phyloP scores from a whole-genome alignment of 2,888 invertebrate genomes.

The Hipparchia semele region DNA sequence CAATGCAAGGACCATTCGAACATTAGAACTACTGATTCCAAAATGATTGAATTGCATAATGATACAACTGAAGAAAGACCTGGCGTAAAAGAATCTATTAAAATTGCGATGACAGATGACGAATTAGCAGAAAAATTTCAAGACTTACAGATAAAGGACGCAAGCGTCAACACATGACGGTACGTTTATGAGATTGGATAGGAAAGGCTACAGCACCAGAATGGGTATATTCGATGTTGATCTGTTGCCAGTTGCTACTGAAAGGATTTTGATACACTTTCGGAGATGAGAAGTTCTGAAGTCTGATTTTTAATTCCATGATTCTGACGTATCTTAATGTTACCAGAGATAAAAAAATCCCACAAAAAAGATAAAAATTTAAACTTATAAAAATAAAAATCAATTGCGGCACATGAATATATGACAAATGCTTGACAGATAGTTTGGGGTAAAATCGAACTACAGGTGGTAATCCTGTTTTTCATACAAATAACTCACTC shows the following conservation, averaged over 20 bases:
- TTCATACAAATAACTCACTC: too few relatives aligned
- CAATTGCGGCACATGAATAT: too few relatives aligned
- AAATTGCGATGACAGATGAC: background rate
- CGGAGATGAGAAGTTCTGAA: background rate
- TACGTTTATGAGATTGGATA: constrained; percentile 11
- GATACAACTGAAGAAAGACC: background rate
- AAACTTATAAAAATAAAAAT: too few relatives aligned
- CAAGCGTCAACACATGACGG: constrained; percentile 28
- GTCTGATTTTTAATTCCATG: too few relatives aligned
- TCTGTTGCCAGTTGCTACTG: background rate
- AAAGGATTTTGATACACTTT: background rate
- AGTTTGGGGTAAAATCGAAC: too few relatives aligned
- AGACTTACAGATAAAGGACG: constrained; percentile 15
- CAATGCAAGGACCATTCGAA: background rate
- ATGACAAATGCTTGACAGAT: too few relatives aligned
- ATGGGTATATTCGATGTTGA: background rate
- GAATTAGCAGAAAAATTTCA: constrained; percentile 6
- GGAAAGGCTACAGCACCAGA: constrained; percentile 19
- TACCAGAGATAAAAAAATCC: too few relatives aligned
- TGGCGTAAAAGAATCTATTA: background rate
- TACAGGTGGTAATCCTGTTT: too few relatives aligned
- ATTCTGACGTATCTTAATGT: too few relatives aligned
- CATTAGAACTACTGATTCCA: background rate
- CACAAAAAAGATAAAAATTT: too few relatives aligned
- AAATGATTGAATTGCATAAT: background rate